A percentile compares a stretch with the other conserved stretches of the same genome.
Conservation (phyloP, 2,797 vertebrate species). For the Gallinago stenura region DNA sequence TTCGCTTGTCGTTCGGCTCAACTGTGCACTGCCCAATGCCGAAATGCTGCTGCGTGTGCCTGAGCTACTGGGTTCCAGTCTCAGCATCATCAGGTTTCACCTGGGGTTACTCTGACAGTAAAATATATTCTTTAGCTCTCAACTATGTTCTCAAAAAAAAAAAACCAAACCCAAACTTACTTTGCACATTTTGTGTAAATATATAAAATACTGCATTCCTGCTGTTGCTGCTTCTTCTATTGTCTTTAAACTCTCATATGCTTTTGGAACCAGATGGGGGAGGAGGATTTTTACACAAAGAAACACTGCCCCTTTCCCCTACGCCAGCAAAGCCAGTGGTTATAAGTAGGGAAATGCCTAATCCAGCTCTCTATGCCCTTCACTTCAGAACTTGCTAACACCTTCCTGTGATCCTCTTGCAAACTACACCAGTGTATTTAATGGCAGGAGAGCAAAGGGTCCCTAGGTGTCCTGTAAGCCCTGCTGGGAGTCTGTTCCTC, state of each 20-base stretch:
- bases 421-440: rapidly evolving
- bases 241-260: not conserved
- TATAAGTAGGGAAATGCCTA: not conserved
- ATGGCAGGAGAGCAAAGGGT: not conserved
- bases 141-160: not conserved
- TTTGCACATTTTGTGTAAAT: not conserved
- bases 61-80: not conserved
- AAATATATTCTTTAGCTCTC: not conserved
- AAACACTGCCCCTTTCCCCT: not conserved
- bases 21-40: rapidly evolving
- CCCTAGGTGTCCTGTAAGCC: not conserved
- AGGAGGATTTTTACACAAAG: not conserved
- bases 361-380: not conserved
- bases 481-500: not conserved
- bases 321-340: not conserved
- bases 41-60: not conserved
- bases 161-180: not conserved
- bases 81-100: not conserved
- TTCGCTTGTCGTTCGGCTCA: not conserved
- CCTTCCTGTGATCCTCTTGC: not conserved
- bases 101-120: not conserved
- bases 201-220: not conserved
- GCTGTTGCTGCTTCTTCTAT: not conserved
- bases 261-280: not conserved
- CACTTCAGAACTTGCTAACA: not conserved